These are phyloP conservation scores for Chloroclystis v-ata DNA, from an alignment of 2,888 invertebrate species.

Conservation along the genomic window DNA sequence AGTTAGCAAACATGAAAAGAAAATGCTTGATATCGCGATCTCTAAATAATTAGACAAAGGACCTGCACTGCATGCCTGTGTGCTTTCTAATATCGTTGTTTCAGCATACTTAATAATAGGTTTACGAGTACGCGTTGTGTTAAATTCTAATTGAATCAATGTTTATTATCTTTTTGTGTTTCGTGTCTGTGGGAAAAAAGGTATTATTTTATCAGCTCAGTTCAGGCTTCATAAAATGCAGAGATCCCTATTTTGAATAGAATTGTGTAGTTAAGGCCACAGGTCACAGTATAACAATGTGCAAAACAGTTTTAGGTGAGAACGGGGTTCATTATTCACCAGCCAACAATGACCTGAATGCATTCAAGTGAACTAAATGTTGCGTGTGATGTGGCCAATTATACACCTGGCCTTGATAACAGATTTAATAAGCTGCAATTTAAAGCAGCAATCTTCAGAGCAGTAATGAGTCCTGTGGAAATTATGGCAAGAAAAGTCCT, in stretches of 20 bases:
- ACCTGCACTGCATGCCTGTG: too few species aligned
- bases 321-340: conserved; percentile 32
- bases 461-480: not conserved
- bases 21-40: too few species aligned
- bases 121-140: too few species aligned
- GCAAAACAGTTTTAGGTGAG: conserved; percentile 21
- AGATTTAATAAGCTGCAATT: conserved; percentile 26
- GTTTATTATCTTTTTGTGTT: too few species aligned
- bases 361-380: conserved; percentile 33
- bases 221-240: conserved; percentile 6
- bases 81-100: too few species aligned
- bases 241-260: conserved; percentile 9
- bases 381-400: conserved; percentile 37
- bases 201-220: conserved; percentile 4
- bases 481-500: not conserved
- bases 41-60: too few species aligned
- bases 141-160: too few species aligned
- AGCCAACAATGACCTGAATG: conserved; percentile 43
- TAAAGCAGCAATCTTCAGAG: not conserved
- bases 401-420: conserved; percentile 32
- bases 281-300: conserved; percentile 16
- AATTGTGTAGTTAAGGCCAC: conserved; percentile 6
- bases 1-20: too few species aligned
- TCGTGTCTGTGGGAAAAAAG: too few species aligned
- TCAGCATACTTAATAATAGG: too few species aligned